These are phyloP conservation scores for Pantherophis alleghaniensis DNA, from an alignment of 2,797 vertebrate genomes.

Conservation along the genomic window DNA sequence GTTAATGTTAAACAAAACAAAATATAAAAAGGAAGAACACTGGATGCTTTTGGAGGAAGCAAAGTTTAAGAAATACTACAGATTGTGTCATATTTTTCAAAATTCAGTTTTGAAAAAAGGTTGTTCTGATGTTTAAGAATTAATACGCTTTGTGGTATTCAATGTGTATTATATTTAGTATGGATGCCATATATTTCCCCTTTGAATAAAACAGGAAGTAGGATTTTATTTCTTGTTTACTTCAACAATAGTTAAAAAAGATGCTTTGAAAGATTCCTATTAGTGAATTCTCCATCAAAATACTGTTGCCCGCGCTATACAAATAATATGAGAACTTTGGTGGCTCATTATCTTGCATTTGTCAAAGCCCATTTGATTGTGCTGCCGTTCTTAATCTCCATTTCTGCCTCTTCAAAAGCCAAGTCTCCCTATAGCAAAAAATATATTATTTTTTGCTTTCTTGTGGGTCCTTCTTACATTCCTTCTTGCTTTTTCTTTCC, in stretches of 20 bases:
- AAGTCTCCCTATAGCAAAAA: background rate
- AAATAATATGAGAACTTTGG: background rate
- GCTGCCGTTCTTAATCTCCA: background rate
- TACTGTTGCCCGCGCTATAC: background rate
- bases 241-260: background rate
- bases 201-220: background rate
- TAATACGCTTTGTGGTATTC: background rate
- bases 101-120: background rate
- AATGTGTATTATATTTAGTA: background rate
- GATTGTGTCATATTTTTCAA: background rate
- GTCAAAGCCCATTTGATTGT: conserved; percentile 1
- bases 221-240: background rate
- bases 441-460: background rate
- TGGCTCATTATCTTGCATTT: conserved; percentile 7
- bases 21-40: background rate
- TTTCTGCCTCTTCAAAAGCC: background rate
- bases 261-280: background rate
- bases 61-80: background rate
- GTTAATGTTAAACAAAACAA: background rate
- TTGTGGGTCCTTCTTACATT: background rate
- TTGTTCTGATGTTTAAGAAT: background rate
- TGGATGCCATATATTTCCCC: background rate
- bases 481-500: background rate
- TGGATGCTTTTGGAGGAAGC: background rate
- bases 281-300: background rate